These are phyloP conservation scores for Aphaenogaster rudis DNA, from an alignment of 1,140 invertebrate species.

Conservation along the genomic window DNA sequence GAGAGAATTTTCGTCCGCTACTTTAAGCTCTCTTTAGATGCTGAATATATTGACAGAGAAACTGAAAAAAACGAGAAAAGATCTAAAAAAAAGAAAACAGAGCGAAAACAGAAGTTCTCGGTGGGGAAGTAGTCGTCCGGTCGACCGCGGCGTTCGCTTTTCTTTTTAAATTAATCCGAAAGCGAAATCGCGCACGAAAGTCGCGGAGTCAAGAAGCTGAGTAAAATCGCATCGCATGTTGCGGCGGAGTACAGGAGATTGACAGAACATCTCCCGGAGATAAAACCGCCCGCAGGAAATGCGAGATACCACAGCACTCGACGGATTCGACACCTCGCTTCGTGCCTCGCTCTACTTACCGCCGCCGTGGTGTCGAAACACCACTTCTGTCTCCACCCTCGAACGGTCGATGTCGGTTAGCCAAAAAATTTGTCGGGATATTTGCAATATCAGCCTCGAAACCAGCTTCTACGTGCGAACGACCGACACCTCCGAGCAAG, in stretches of 20 bases:
- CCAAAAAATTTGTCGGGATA: no score
- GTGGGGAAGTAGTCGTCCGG: background rate
- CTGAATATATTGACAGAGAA: background rate
- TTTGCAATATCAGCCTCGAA: no score
- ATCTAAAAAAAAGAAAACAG: background rate
- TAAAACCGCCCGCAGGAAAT: no score
- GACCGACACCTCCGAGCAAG: background rate
- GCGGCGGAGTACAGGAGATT: no score
- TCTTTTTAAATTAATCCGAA: background rate
- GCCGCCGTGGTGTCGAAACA: background rate
- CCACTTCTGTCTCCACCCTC: background rate
- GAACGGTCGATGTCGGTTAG: background rate
- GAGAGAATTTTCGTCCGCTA: background rate
- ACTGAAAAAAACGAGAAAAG: background rate
- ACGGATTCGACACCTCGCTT: no score
- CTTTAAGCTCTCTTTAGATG: background rate
- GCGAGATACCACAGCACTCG: no score
- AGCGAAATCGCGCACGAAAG: background rate
- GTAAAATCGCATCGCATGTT: no score
- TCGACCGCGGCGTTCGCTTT: background rate
- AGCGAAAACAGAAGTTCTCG: background rate
- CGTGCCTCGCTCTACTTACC: background rate
- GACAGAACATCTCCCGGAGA: no score
- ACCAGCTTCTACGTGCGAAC: background rate
- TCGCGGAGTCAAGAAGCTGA: background rate